These are phyloP conservation scores for Papilio aristodemus DNA, from an alignment of 1,140 invertebrate species.

Conservation along the genomic window DNA sequence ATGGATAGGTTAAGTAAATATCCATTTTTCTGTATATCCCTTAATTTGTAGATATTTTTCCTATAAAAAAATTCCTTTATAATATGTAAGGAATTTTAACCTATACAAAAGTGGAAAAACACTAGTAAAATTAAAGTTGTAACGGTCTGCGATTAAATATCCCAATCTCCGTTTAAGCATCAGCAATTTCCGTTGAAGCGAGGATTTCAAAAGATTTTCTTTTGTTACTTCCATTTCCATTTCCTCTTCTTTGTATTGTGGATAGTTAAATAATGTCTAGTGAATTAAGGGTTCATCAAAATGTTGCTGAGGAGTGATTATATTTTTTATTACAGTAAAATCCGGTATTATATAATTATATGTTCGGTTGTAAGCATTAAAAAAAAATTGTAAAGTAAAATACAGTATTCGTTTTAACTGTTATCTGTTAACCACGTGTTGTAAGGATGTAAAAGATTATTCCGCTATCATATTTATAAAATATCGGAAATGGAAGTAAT, in stretches of 20 bases:
- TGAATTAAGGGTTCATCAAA: constrained; percentile 18
- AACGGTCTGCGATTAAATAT: constrained; percentile 16
- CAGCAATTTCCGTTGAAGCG: constrained; percentile 21
- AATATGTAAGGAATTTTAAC: too few species aligned
- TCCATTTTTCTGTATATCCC: too few species aligned
- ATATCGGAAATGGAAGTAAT: constrained; percentile 24
- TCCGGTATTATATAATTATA: too few species aligned
- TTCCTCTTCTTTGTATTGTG: constrained; percentile 15
- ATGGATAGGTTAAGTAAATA: too few species aligned
- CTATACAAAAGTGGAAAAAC: neutral
- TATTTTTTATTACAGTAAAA: neutral
- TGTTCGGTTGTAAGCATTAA: too few species aligned
- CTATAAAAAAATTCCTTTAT: too few species aligned
- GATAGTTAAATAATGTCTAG: constrained; percentile 17
- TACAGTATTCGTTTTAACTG: too few species aligned
- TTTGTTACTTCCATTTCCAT: constrained; percentile 18
- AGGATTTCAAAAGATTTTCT: constrained; percentile 24
- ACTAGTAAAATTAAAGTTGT: constrained; percentile 19
- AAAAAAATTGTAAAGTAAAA: too few species aligned
- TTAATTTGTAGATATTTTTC: too few species aligned
- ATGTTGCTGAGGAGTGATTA: neutral
- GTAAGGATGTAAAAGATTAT: neutral
- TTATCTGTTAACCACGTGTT: neutral
- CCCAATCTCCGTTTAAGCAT: constrained; percentile 19
- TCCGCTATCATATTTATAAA: constrained; percentile 14